Evolutionary conservation across 1,140 invertebrate species (phyloP).

Genomic region (Cyphomyrmex costatus): DNA sequence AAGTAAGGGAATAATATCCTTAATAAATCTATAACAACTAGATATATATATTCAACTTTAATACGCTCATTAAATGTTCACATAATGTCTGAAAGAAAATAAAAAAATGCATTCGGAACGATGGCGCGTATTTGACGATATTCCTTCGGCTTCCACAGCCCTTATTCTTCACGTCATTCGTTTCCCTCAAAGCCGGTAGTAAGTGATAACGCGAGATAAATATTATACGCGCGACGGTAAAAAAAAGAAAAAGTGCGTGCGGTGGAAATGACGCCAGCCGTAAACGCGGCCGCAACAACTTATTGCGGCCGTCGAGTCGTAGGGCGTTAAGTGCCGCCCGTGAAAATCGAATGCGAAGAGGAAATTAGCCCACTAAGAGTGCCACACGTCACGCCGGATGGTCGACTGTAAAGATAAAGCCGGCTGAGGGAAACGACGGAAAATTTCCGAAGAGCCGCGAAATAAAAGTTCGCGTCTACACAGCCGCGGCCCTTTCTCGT

Average conservation of each 20-base stretch:
- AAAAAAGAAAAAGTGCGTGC: slow-evolving; percentile 73
- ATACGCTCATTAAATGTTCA: background rate
- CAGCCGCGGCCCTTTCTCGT: slow-evolving; percentile 50
- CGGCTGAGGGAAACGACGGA: slow-evolving; percentile 37
- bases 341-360: slow-evolving; percentile 84
- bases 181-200: slow-evolving; percentile 58
- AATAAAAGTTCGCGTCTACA: slow-evolving; percentile 73
- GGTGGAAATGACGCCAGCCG: slow-evolving; percentile 33
- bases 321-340: slow-evolving; percentile 74
- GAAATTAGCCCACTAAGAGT: slow-evolving; percentile 79
- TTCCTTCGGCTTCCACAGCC: background rate
- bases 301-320: slow-evolving; percentile 73
- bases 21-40: no score
- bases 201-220: slow-evolving; percentile 84
- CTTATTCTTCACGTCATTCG: background rate
- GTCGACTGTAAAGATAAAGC: slow-evolving; percentile 79
- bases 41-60: background rate
- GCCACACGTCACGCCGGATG: slow-evolving; percentile 39
- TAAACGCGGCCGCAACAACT: slow-evolving; percentile 77
- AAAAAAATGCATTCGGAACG: slow-evolving; percentile 4
- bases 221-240: slow-evolving; percentile 78
- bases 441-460: slow-evolving; percentile 66
- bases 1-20: no score
- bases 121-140: background rate
- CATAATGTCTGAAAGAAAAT: background rate